These are phyloP conservation scores for Idaea aversata DNA, from an alignment of 2,888 invertebrate genomes.

Conservation along the genomic window DNA sequence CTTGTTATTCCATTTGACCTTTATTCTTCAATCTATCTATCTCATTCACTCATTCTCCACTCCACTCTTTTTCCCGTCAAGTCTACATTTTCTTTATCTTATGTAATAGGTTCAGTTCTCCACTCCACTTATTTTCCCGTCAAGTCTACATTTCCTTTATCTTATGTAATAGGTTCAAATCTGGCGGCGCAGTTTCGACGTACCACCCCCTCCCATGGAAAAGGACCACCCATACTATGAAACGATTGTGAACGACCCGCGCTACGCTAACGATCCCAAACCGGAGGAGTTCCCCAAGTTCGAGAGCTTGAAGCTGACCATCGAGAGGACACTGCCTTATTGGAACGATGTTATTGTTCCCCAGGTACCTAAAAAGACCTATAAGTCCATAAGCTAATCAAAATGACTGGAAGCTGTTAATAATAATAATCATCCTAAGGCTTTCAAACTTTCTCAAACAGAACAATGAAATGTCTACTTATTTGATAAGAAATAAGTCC, in stretches of 20 bases:
- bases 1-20: too few species aligned
- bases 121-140: neutral
- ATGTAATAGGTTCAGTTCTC: slow-evolving; percentile 81
- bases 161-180: slow-evolving; percentile 82
- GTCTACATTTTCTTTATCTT: slow-evolving; percentile 3
- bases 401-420: too few species aligned
- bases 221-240: slow-evolving; percentile 87
- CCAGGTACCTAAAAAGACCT: slow-evolving; percentile 51
- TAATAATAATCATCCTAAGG: too few species aligned
- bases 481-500: too few species aligned
- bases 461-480: too few species aligned
- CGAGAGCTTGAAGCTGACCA: slow-evolving; percentile 91
- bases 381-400: neutral
- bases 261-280: slow-evolving; percentile 86
- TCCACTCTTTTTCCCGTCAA: neutral
- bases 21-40: too few species aligned
- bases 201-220: slow-evolving; percentile 90
- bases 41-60: too few species aligned
- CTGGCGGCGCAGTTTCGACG: slow-evolving; percentile 92
- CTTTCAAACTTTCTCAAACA: too few species aligned
- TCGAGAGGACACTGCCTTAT: slow-evolving; percentile 90
- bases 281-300: slow-evolving; percentile 88
- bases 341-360: slow-evolving; percentile 93
- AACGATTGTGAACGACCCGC: slow-evolving; percentile 86
- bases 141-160: slow-evolving; percentile 2